Conservation (phyloP, 2,797 vertebrate genomes). For the Falco cherrug region DNA sequence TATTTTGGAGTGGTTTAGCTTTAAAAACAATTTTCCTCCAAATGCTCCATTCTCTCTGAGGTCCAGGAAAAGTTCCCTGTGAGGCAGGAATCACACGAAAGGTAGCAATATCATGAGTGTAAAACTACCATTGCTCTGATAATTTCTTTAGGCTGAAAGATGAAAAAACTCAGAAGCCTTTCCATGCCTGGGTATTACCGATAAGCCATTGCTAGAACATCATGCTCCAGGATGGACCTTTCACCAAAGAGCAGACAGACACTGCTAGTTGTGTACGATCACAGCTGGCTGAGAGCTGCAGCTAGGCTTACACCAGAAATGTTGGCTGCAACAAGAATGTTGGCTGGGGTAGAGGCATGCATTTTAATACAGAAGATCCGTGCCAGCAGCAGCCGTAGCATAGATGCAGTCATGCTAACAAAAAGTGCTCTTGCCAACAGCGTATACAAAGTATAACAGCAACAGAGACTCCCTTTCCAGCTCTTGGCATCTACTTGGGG, state of each 20-base stretch:
- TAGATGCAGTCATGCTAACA: background rate
- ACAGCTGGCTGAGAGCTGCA: background rate
- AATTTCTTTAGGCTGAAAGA: background rate
- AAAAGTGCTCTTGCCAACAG: background rate
- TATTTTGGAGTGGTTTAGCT: background rate
- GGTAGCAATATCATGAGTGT: background rate
- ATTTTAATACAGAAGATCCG: background rate
- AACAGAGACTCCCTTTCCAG: background rate
- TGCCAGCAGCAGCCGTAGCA: background rate
- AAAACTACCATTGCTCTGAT: background rate
- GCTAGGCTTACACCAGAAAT: background rate
- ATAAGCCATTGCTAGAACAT: background rate
- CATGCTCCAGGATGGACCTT: background rate
- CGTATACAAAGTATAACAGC: background rate
- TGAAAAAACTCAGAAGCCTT: background rate
- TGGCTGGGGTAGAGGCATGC: constrained; percentile 22
- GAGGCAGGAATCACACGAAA: background rate
- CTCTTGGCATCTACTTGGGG: background rate
- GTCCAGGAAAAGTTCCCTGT: background rate
- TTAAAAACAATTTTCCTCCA: background rate
- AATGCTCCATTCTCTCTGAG: background rate
- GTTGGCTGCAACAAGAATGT: constrained; percentile 11
- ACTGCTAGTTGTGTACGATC: accelerated
- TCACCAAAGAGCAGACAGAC: background rate
- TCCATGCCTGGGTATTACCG: background rate